Evolutionary conservation across 2,113 vertebrate species (phyloP).

Genomic region (Leucosticte australis): DNA sequence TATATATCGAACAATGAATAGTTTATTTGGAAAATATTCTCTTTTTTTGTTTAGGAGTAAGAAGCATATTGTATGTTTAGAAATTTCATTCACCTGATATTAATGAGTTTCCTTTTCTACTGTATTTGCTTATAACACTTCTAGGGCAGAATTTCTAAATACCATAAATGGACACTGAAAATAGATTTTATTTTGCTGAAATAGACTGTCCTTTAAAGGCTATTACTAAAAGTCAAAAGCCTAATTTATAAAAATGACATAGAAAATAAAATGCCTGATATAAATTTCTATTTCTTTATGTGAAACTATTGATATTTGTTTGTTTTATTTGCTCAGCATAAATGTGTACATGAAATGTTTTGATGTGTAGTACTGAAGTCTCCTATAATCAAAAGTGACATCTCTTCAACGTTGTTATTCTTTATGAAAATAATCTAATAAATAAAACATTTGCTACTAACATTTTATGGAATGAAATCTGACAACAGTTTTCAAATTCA

Average conservation of each 20-base stretch:
- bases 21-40: not conserved
- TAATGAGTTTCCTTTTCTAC: not conserved
- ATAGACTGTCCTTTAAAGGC: not conserved
- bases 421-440: not conserved
- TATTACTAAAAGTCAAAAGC: not conserved
- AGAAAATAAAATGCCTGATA: not conserved
- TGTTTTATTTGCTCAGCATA: not conserved
- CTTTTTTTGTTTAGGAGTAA: not conserved
- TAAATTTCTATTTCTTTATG: not conserved
- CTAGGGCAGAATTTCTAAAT: not conserved
- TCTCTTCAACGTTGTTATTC: not conserved
- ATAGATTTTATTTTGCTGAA: not conserved
- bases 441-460: not conserved
- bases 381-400: not conserved
- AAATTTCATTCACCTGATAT: not conserved
- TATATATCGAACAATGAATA: not conserved
- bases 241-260: not conserved
- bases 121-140: not conserved
- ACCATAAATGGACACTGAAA: not conserved
- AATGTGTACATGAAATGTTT: not conserved
- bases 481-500: not conserved
- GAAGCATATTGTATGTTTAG: not conserved
- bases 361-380: not conserved
- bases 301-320: not conserved
- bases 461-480: not conserved